A percentile compares a stretch with the other conserved stretches of the same genome.
These are phyloP conservation scores for Pristionchus japonicus DNA, from an alignment of 2,888 invertebrate genomes.

Conservation along the genomic window DNA sequence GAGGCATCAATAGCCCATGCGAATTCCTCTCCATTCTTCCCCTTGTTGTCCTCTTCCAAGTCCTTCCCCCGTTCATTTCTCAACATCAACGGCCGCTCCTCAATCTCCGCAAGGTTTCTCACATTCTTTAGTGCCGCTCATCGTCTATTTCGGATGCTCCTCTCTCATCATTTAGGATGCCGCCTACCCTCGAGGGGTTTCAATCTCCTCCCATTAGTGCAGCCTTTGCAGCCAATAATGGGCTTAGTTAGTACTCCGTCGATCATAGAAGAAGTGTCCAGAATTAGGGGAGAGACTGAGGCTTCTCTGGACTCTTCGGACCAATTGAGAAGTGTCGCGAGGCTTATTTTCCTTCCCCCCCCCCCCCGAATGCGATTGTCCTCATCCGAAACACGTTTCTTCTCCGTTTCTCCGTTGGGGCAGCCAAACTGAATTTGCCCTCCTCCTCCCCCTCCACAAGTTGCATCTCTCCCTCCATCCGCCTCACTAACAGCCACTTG, in stretches of 20 bases:
- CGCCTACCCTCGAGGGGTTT: background rate
- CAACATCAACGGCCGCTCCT: background rate
- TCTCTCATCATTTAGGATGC: slow-evolving; percentile 14
- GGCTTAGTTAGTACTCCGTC: background rate
- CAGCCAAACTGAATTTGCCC: slow-evolving; percentile 1
- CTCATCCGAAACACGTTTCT: slow-evolving; percentile 17
- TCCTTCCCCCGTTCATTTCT: background rate
- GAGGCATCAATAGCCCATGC: background rate
- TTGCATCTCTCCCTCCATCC: background rate
- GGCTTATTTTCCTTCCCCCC: slow-evolving; percentile 8
- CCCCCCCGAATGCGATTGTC: slow-evolving; percentile 15
- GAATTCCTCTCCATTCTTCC: background rate
- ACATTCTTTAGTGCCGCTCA: background rate
- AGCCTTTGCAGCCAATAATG: background rate
- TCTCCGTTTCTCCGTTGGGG: background rate
- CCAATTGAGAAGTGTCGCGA: background rate
- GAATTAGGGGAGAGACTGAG: background rate
- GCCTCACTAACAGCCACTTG: background rate
- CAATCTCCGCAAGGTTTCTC: background rate
- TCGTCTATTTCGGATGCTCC: background rate
- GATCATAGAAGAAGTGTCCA: background rate
- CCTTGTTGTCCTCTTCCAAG: too few relatives aligned
- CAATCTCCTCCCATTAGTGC: background rate
- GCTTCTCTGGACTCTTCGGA: background rate
- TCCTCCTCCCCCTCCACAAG: background rate